These are phyloP conservation scores for Pogona vitticeps DNA, from an alignment of 2,113 vertebrate genomes.

Conservation along the genomic window DNA sequence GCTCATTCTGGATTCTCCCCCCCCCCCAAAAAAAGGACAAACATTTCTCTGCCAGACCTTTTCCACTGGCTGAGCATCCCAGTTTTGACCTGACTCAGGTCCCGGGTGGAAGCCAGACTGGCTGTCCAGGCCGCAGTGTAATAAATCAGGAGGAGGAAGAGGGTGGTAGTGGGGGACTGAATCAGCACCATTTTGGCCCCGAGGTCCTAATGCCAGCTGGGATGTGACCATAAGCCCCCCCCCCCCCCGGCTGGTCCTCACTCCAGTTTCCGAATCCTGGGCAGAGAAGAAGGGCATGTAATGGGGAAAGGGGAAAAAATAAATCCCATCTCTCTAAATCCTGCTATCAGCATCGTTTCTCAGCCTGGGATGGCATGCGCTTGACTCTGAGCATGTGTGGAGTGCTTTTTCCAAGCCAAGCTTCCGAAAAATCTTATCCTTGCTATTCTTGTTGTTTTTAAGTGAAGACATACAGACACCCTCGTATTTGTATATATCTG, in stretches of 20 bases:
- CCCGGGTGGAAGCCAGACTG: background rate
- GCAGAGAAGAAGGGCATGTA: background rate
- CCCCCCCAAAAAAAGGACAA: background rate
- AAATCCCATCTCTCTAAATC: no score
- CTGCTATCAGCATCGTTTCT: background rate
- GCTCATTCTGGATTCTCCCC: background rate
- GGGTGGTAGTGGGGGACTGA: background rate
- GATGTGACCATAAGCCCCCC: background rate
- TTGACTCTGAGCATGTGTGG: background rate
- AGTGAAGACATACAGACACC: no score
- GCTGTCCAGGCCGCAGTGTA: background rate
- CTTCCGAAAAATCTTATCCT: background rate
- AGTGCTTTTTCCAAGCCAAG: background rate
- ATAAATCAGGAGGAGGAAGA: background rate
- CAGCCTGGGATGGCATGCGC: background rate
- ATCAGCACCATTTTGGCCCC: background rate
- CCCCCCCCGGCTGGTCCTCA: no score
- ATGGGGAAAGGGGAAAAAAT: background rate
- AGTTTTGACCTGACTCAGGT: conserved; percentile 15
- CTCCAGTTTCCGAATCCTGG: background rate
- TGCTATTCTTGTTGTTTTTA: no score
- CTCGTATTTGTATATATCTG: no score
- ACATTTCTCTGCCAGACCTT: background rate
- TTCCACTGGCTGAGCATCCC: background rate
- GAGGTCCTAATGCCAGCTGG: background rate